Evolutionary conservation across 2,113 vertebrate genomes (phyloP).

Genomic region (Tamias sibiricus): DNA sequence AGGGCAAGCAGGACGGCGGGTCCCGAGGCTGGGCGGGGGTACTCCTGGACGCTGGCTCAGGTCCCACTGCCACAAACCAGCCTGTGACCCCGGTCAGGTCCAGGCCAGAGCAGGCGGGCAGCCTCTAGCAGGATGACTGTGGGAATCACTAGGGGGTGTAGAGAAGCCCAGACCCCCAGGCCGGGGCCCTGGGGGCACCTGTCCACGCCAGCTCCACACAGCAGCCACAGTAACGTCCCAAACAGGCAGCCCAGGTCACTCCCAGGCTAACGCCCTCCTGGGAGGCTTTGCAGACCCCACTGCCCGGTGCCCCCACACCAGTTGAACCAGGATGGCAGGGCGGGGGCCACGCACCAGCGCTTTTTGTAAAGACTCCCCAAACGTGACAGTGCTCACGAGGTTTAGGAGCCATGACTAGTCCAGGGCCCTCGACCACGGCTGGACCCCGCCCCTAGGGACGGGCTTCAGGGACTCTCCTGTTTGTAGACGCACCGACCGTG

Average conservation of each 20-base stretch:
- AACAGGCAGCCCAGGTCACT: background rate
- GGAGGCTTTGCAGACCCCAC: too few relatives aligned
- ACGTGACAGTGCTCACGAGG: background rate
- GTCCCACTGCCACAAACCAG: background rate
- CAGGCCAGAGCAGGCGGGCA: background rate
- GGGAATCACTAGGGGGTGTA: background rate
- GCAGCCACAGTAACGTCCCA: background rate
- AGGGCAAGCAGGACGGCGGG: too few relatives aligned
- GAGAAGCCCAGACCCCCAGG: background rate
- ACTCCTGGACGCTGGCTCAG: background rate
- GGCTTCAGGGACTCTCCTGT: background rate
- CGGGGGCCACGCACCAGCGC: background rate
- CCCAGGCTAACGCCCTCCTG: background rate
- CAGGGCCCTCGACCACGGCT: too few relatives aligned
- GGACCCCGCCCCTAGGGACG: accelerated
- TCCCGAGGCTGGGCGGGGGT: accelerated
- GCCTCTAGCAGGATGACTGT: background rate
- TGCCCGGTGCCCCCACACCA: background rate
- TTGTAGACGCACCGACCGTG: background rate
- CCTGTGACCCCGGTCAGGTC: too few relatives aligned
- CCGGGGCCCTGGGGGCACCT: accelerated
- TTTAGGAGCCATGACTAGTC: accelerated
- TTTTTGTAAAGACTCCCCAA: background rate
- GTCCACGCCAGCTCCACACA: background rate
- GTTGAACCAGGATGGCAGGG: background rate